Conservation (phyloP, 2,888 invertebrate species). For the Artemia sinica region DNA sequence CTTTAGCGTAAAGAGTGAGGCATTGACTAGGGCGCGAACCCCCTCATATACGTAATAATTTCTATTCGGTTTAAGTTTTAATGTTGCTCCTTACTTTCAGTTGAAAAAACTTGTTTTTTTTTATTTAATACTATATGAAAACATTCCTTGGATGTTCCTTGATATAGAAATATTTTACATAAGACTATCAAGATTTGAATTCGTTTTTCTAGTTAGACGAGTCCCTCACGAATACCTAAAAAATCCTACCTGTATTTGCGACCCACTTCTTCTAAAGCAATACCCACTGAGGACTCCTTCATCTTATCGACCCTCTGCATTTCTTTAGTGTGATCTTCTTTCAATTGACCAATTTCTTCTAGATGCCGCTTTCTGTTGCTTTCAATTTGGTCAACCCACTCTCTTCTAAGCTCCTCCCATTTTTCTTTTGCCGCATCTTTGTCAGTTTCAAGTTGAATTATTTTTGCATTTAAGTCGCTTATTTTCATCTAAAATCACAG, state of each 20-base stretch:
- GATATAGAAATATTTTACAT: too few relatives aligned
- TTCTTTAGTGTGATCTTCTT: conserved; percentile 11
- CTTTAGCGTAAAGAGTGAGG: too few relatives aligned
- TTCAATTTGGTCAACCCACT: conserved; percentile 21
- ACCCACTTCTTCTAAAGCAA: background rate
- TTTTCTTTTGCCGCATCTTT: conserved; percentile 27
- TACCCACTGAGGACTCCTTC: background rate
- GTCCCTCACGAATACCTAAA: too few relatives aligned
- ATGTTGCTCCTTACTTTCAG: too few relatives aligned
- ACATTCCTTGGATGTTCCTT: too few relatives aligned
- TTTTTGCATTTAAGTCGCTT: background rate
- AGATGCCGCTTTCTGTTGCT: conserved; percentile 21
- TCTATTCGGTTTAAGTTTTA: too few relatives aligned
- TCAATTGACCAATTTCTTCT: conserved; percentile 19
- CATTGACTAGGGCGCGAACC: too few relatives aligned
- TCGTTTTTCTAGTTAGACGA: background rate
- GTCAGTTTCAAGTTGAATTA: background rate
- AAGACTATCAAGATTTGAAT: background rate
- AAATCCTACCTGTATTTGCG: background rate
- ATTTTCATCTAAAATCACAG: background rate
- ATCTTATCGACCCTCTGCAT: background rate
- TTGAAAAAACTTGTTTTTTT: too few relatives aligned
- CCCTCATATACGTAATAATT: too few relatives aligned
- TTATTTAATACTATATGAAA: too few relatives aligned
- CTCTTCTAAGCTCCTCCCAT: conserved; percentile 23